Evolutionary conservation across 2,113 vertebrate species (phyloP).

Genomic region (Dicentrarchus labrax): DNA sequence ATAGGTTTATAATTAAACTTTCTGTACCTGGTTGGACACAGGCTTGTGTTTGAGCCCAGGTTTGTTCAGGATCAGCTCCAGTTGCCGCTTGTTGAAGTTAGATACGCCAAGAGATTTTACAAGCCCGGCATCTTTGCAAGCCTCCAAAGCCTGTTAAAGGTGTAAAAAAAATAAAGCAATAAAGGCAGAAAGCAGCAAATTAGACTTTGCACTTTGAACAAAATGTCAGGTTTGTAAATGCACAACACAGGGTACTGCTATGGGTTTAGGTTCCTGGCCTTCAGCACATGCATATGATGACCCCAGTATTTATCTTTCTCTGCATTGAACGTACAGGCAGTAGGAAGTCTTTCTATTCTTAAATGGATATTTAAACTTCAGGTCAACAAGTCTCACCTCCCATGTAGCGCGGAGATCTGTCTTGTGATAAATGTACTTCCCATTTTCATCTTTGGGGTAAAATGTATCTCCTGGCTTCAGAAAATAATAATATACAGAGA

Average conservation of each 20-base stretch:
- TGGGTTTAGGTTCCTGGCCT: not conserved
- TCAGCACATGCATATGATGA: not conserved
- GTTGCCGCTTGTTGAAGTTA: constrained; percentile 94
- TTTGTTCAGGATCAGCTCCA: constrained; percentile 94
- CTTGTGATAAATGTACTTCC: constrained; percentile 87
- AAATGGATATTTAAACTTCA: not conserved
- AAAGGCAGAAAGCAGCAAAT: not conserved
- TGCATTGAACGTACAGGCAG: not conserved
- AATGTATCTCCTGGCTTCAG: constrained; percentile 89
- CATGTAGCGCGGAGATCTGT: constrained; percentile 92
- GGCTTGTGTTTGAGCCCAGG: constrained; percentile 94
- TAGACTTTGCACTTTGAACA: constrained; percentile 20
- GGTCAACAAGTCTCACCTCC: constrained; percentile 88
- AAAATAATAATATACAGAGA: constrained; percentile 28
- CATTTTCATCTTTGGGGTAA: constrained; percentile 89
- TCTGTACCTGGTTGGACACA: constrained; percentile 91
- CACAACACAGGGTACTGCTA: not conserved
- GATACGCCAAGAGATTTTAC: constrained; percentile 93
- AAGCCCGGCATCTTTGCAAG: constrained; percentile 94
- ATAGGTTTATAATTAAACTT: not conserved
- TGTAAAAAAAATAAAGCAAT: not conserved
- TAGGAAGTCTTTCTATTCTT: not conserved
- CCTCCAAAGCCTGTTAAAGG: constrained; percentile 89
- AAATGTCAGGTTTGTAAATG: not conserved
- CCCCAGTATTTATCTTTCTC: not conserved